Base-by-base conservation (phyloP, 2,797 vertebrate genomes). In the Centropyge bicolor region DNA sequence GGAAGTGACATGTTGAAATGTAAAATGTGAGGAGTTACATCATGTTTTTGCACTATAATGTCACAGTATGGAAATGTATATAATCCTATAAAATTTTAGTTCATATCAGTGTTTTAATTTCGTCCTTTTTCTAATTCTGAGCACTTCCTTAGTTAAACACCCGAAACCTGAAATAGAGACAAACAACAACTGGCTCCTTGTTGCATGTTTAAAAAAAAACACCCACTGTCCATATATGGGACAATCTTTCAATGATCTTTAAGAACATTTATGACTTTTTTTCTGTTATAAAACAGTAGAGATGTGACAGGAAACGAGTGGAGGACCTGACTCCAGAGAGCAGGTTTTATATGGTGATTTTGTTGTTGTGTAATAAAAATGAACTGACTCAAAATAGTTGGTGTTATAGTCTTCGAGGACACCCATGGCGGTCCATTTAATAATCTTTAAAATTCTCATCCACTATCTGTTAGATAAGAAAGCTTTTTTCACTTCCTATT, bases 1-100 rank as follows among this genome's bases (percentile, higher is more conserved):
- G 48, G 41, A 76, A 74, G 63, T 20, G 65, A 60, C 19, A 3
- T 51, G 67, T 65, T 54, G 8, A 60, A 81, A 22, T 49, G 24
- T 51, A 11, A 62, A 66, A 52, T 46, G n/a, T 20, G 7, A 41
- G n/a, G 11, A 13, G 40, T 57, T 40, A 59, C 36, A 31, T 69
- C 19, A n/a, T 46, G 20, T 31, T 11, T 60, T 56, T 54, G 9
- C 24, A 46, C 22, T 36, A 19, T 20, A n/a, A n/a, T 24, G 27
- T 36, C 41, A 13, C 12, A 11, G 22, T 4, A 13, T 46, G 22
- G 19, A 24, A 24, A 59, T 45, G 1, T 14, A 27, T 63, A 46
- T 64, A 35, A 70, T 45, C 17, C 14, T 16, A 6, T 10, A 4
- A 8, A 22, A 16, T 52, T 20, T 60, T 20, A 31, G 40, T 8